Conservation (phyloP, 23 tunicate genomes). For the Halocynthia aurantium region DNA sequence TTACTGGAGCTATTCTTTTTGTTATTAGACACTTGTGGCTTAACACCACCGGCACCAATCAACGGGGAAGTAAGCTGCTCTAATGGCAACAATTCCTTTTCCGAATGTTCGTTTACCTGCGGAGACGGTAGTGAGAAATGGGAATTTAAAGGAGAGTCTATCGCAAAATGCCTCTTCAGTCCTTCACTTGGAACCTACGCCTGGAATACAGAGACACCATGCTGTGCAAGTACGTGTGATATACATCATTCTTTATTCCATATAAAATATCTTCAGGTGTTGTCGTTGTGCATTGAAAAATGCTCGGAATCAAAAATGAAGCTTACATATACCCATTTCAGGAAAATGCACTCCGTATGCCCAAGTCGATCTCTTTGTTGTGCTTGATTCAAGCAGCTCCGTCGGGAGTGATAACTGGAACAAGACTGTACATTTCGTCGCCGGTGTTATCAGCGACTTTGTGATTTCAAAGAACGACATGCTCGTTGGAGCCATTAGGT, state of each 20-base stretch:
- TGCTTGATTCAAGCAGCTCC: conserved; percentile 90
- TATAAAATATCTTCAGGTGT: background rate
- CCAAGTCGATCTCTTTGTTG: conserved; percentile 64
- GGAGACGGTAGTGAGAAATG: conserved; percentile 46
- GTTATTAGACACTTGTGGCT: conserved; percentile 40
- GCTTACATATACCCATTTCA: background rate
- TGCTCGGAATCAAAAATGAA: background rate
- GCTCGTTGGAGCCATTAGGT: conserved; percentile 82
- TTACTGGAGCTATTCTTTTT: background rate
- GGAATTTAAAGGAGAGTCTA: conserved; percentile 47
- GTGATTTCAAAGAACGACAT: conserved; percentile 53
- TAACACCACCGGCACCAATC: conserved; percentile 10
- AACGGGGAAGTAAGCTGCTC: conserved; percentile 42
- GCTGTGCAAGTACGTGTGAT: conserved; percentile 72
- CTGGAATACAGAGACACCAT: conserved; percentile 60
- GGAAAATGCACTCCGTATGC: conserved; percentile 76
- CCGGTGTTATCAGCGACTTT: conserved; percentile 60
- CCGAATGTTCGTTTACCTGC: conserved; percentile 53
- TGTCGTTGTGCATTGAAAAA: background rate
- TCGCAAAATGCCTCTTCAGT: conserved; percentile 30
- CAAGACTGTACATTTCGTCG: conserved; percentile 57
- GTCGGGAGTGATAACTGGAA: conserved; percentile 93
- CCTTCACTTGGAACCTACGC: conserved; percentile 21
- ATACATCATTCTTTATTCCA: background rate
- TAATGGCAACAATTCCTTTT: conserved; percentile 43